phyloP scores from a whole-genome alignment of 2,888 invertebrate genomes.

The Oxystoma pomonae region DNA sequence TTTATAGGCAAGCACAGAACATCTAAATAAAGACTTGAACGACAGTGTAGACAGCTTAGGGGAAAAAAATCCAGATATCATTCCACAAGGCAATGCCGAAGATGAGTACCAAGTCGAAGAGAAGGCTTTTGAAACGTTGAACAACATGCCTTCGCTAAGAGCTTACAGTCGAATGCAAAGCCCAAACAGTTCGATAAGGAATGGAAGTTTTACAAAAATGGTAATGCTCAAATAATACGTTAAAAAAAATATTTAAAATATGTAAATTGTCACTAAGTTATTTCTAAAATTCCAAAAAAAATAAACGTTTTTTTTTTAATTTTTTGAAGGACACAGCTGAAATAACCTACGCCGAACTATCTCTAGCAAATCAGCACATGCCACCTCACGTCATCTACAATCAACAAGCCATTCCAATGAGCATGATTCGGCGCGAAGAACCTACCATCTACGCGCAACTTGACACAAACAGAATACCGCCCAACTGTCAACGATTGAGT shows the following conservation, averaged over 20 bases:
- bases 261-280: no score
- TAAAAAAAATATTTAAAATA: no score
- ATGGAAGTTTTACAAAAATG: conserved; percentile 31
- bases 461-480: conserved; percentile 46
- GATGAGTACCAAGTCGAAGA: conserved; percentile 54
- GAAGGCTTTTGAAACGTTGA: conserved; percentile 52
- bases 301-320: neutral
- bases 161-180: conserved; percentile 46
- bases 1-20: conserved; percentile 45
- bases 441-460: conserved; percentile 56
- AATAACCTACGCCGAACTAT: conserved; percentile 56
- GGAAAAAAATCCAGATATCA: conserved; percentile 57
- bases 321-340: conserved; percentile 47
- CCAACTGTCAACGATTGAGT: conserved; percentile 40
- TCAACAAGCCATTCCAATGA: conserved; percentile 46
- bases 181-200: conserved; percentile 42
- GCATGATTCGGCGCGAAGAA: conserved; percentile 47
- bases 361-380: conserved; percentile 46
- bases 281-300: neutral
- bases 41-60: conserved; percentile 52
- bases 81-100: conserved; percentile 53
- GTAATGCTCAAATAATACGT: neutral
- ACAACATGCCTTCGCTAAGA: conserved; percentile 47
- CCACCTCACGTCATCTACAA: conserved; percentile 46
- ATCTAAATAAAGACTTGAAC: conserved; percentile 51